Evolutionary conservation across 2,888 invertebrate genomes (phyloP).

Genomic region (Lasius fuliginosus): DNA sequence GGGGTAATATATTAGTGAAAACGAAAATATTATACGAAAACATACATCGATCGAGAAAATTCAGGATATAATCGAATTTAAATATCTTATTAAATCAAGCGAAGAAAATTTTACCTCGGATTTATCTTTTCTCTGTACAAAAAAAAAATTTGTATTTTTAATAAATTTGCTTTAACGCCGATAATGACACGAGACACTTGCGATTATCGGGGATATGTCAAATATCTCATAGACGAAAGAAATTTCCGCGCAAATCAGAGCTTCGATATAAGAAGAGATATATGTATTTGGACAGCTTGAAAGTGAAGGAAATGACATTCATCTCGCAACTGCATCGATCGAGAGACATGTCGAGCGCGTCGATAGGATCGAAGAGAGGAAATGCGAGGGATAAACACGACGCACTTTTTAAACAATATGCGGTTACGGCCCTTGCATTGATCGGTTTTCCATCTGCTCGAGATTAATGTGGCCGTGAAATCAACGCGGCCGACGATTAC

Average conservation of each 20-base stretch:
- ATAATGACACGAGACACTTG: background rate
- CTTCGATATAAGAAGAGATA: background rate
- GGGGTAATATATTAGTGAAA: background rate
- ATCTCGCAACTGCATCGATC: background rate
- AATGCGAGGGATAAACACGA: background rate
- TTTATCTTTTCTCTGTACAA: background rate
- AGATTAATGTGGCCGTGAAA: slow-evolving; percentile 61
- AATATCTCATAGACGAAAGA: background rate
- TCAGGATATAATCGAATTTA: background rate
- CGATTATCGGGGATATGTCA: background rate
- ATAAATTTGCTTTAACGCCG: background rate
- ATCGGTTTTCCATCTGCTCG: slow-evolving; percentile 43
- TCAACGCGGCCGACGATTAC: slow-evolving; percentile 40
- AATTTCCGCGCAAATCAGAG: background rate
- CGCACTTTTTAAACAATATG: slow-evolving; percentile 44
- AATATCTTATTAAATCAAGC: background rate
- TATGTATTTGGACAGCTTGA: no score
- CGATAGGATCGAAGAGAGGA: background rate
- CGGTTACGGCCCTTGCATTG: slow-evolving; percentile 35
- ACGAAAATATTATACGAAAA: slow-evolving; percentile 20
- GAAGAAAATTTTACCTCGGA: background rate
- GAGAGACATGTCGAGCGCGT: background rate
- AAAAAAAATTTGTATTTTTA: background rate
- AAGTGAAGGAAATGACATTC: background rate
- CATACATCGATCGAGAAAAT: background rate